Base-by-base conservation (phyloP, 2,797 vertebrate genomes). In the Enteromius afrohamiltoni region DNA sequence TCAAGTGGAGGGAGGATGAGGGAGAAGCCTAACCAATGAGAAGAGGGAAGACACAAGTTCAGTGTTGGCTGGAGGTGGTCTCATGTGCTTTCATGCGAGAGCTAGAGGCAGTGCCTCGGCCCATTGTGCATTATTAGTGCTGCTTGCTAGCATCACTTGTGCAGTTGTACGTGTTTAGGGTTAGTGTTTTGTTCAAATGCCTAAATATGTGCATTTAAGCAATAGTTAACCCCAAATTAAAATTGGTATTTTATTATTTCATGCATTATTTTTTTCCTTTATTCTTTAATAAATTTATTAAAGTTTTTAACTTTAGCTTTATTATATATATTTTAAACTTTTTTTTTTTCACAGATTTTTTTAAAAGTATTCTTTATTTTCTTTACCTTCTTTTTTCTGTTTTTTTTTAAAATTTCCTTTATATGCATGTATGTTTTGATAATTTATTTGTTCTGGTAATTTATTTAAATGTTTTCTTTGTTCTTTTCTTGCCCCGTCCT, bases 61-160 rank as follows among this genome's bases (percentile, higher is more conserved):
- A 70, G 58, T 68, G 83, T 42, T 34, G 71, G 49, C 62, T 76
- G 55, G 42, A 84, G 58, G 9, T 58, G 64, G 70, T 68, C 74
- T 49, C 29, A 3, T 37, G 45, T 7, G 40, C 51, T 37, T 79
- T 69, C 29, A 67, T 82, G 29, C 49, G 26, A 42, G 42, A 75
- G 31, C 49, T 83, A 47, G 40, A 77, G 31, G 71, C 62, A 26
- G 21, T 3, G 21, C n/a, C 17, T 77, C 1, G 3, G 13, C 68
- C 17, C 37, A 42, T 45, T 47, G 40, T 74, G 21, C 29, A 4
- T 64, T 47, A 31, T 21, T 51, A 67, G 62, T 49, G 29, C 6
- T 64, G 42, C 37, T 62, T 29, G 37, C n/a, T 29, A 77, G 4
- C 37, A 62, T 45, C 55, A 29, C 55, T 29, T 11, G 62, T 62